These are phyloP conservation scores for Noctua comes DNA, from an alignment of 2,888 invertebrate species.

Conservation along the genomic window DNA sequence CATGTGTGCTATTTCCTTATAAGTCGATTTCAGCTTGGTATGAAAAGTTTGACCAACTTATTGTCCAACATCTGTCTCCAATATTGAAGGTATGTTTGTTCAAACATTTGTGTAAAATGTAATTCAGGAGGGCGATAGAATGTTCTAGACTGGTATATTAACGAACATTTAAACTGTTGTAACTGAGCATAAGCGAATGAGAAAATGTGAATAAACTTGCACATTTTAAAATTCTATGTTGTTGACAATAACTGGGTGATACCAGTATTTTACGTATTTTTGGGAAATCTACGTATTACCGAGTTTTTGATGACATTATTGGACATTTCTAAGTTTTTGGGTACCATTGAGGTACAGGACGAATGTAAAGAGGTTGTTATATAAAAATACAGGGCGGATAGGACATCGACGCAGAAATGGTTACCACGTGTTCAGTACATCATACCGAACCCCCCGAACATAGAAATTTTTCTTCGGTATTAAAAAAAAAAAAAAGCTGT, in stretches of 20 bases:
- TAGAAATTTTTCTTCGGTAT: neutral
- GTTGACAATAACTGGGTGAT: constrained; percentile 9
- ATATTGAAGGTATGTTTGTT: constrained; percentile 25
- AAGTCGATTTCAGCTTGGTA: too few species aligned
- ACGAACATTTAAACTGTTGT: constrained; percentile 46
- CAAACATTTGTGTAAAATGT: constrained; percentile 25
- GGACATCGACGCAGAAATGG: neutral
- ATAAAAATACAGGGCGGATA: constrained; percentile 1
- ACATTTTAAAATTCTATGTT: neutral
- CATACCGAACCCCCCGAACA: too few species aligned
- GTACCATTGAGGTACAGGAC: constrained; percentile 13
- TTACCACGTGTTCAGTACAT: neutral
- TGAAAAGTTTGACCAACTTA: neutral
- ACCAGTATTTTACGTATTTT: neutral
- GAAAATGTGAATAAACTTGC: neutral
- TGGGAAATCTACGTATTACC: neutral
- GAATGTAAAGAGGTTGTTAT: constrained; percentile 13
- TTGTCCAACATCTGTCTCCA: constrained; percentile 34
- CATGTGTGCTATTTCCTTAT: too few species aligned
- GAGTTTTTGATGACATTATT: constrained; percentile 21
- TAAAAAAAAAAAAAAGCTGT: too few species aligned
- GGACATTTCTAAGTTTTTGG: constrained; percentile 1
- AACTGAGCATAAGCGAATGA: constrained; percentile 5
- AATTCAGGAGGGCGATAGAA: constrained; percentile 15
- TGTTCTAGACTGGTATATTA: constrained; percentile 57